Conservation (phyloP, 2,888 invertebrate species). For the Candidula unifasciata region DNA sequence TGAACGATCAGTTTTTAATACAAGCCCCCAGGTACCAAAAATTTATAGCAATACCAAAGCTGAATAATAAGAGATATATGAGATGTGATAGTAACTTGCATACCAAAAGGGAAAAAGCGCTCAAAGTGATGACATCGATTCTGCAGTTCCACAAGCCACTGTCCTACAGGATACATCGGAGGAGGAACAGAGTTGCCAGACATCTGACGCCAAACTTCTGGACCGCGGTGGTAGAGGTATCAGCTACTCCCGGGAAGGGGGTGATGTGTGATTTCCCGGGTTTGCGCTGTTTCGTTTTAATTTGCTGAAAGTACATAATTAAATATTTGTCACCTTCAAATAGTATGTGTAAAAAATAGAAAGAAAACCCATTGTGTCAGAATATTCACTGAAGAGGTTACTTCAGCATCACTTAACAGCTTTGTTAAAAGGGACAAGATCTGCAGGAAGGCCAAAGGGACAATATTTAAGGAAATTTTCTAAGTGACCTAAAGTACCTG, state of each 20-base stretch:
- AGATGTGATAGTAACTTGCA: background rate
- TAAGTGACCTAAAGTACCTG: no score
- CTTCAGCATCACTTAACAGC: no score
- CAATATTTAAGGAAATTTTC: background rate
- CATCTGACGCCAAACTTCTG: conserved; percentile 73
- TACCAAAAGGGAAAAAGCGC: conserved; percentile 70
- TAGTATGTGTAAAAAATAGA: no score
- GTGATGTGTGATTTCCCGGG: conserved; percentile 73
- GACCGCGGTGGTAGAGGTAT: conserved; percentile 75
- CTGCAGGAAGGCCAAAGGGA: background rate
- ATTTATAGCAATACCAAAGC: no score
- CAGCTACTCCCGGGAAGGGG: conserved; percentile 72
- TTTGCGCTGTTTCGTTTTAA: conserved; percentile 71
- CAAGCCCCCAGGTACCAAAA: no score
- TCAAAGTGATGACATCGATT: conserved; percentile 76
- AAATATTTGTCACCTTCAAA: background rate
- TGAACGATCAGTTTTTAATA: no score
- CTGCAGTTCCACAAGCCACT: conserved; percentile 74
- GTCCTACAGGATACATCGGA: conserved; percentile 70
- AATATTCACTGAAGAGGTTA: no score
- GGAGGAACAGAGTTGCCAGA: conserved; percentile 75
- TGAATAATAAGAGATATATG: background rate
- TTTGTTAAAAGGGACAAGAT: no score
- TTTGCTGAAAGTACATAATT: conserved; percentile 63
- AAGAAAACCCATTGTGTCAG: no score